These are phyloP conservation scores for Lepidothrix coronata DNA, from an alignment of 2,113 vertebrate species.

Conservation along the genomic window DNA sequence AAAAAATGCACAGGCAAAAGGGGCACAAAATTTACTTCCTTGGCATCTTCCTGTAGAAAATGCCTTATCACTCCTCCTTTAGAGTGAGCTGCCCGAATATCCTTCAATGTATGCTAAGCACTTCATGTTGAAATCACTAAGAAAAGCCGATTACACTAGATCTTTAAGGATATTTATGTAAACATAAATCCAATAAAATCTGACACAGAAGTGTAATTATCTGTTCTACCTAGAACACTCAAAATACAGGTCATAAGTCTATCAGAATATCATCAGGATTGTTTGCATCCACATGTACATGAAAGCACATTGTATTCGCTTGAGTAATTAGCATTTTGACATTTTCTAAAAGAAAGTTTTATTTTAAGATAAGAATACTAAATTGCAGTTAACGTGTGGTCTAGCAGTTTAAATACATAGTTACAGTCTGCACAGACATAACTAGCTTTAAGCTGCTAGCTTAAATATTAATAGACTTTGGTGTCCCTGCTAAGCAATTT, in stretches of 20 bases:
- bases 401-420: not conserved
- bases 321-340: not conserved
- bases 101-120: not conserved
- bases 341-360: not conserved
- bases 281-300: not conserved
- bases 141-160: not conserved
- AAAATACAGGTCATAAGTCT: not conserved
- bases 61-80: not conserved
- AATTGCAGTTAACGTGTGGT: not conserved
- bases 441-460: not conserved
- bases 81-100: not conserved
- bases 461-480: not conserved
- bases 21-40: not conserved
- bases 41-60: not conserved
- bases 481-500: not conserved
- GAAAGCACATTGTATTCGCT: not conserved
- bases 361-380: not conserved
- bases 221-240: not conserved
- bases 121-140: not conserved
- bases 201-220: not conserved
- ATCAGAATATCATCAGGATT: not conserved
- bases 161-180: not conserved
- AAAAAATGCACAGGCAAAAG: not conserved
- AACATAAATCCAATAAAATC: conserved; percentile 8
- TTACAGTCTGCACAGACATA: not conserved